Conservation (phyloP, 1,140 invertebrate genomes). For the Penaeus vannamei region DNA sequence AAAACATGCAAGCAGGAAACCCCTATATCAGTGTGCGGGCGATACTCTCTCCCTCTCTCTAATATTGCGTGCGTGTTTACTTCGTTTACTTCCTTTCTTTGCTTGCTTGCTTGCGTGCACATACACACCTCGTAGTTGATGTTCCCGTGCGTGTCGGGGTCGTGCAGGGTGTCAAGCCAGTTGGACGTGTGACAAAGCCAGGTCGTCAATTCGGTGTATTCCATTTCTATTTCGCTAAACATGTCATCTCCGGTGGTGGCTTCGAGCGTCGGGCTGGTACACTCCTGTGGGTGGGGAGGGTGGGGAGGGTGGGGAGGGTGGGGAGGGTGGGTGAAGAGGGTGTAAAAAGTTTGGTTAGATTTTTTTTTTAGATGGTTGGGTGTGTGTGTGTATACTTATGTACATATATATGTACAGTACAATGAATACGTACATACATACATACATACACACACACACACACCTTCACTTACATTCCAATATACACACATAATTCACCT, state of each 20-base stretch:
- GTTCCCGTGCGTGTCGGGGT: conserved; percentile 77
- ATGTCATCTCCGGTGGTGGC: conserved; percentile 75
- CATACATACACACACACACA: not conserved
- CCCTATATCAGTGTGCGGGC: too few species aligned
- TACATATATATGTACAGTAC: not conserved
- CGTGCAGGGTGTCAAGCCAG: conserved; percentile 80
- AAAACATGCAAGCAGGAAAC: too few species aligned
- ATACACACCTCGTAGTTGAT: conserved; percentile 74
- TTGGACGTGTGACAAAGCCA: conserved; percentile 86
- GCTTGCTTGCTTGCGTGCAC: not conserved
- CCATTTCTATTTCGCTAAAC: conserved; percentile 82
- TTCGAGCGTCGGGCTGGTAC: conserved; percentile 73
- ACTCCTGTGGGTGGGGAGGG: conserved; percentile 24
- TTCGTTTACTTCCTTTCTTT: too few species aligned
- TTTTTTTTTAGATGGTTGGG: not conserved
- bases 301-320: not conserved
- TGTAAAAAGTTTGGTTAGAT: too few species aligned
- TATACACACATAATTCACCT: too few species aligned
- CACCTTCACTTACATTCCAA: not conserved
- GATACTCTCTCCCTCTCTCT: too few species aligned
- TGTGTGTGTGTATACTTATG: not conserved
- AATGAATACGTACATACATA: not conserved
- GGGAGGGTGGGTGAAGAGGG: too few species aligned
- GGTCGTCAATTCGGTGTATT: conserved; percentile 83
- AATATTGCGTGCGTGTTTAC: too few species aligned